These are phyloP conservation scores for Drosophila borealis DNA, from an alignment of 2,888 invertebrate genomes.

Conservation along the genomic window DNA sequence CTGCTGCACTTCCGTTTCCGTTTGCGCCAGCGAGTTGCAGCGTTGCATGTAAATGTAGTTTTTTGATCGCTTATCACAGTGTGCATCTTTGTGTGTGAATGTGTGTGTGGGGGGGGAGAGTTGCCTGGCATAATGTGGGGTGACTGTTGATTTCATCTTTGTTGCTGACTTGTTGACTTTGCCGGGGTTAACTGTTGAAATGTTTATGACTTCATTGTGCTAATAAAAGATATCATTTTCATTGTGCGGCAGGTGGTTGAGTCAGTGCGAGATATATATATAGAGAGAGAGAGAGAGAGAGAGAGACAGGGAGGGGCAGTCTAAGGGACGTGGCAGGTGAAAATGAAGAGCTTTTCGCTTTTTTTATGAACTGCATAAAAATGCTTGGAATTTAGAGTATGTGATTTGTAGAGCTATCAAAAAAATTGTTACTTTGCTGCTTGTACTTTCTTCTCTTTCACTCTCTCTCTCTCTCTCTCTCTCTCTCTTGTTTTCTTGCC, in stretches of 20 bases:
- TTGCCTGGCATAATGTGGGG: constrained; percentile 51
- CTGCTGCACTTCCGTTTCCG: constrained; percentile 75
- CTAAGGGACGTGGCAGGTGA: constrained; percentile 49
- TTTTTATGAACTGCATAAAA: constrained; percentile 31
- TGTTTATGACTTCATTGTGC: constrained; percentile 79
- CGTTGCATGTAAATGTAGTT: constrained; percentile 76
- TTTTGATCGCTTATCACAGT: constrained; percentile 71
- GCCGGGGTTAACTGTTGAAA: constrained; percentile 71
- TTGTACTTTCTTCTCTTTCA: neutral
- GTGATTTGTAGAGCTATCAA: neutral
- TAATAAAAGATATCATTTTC: constrained; percentile 75
- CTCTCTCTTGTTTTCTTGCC: neutral
- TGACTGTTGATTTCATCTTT: constrained; percentile 73
- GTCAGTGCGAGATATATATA: neutral
- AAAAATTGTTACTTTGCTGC: constrained; percentile 1
- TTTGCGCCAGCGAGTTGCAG: constrained; percentile 55
- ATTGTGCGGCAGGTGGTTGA: constrained; percentile 8
- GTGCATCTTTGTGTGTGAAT: constrained; percentile 9
- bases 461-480: neutral
- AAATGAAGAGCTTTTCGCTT: constrained; percentile 32
- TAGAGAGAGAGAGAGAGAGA: neutral
- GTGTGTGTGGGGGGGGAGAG: constrained; percentile 1
- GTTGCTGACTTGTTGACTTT: constrained; percentile 79
- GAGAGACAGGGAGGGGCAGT: neutral
- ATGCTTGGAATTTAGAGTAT: constrained; percentile 3